phyloP scores from a whole-genome alignment of 30 jellyfish, hydroid and myxozoan species.

The Cassiopea andromeda region DNA sequence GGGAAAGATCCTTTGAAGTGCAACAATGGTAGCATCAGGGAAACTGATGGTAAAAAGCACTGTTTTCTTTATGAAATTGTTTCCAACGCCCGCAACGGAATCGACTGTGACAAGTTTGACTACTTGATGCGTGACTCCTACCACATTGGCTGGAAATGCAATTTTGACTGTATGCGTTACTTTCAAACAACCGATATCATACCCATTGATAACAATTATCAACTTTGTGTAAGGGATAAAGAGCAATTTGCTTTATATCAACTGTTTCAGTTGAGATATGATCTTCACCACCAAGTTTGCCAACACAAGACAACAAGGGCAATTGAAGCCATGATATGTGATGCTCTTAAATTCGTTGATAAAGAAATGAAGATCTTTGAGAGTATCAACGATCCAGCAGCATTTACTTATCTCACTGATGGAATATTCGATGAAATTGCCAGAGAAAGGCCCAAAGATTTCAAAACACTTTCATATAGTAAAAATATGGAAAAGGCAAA shows the following conservation, averaged over 20 bases:
- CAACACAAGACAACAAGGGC: constrained; percentile 76
- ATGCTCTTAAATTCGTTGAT: constrained; percentile 76
- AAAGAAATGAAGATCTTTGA: constrained; percentile 40
- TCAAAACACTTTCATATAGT: constrained; percentile 24
- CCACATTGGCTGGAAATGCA: constrained; percentile 59
- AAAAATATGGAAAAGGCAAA: constrained; percentile 35
- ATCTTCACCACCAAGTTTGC: constrained; percentile 78
- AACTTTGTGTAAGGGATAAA: constrained; percentile 74
- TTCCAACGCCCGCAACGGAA: constrained; percentile 72
- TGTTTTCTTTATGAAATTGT: constrained; percentile 85
- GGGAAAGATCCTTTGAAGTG: constrained; percentile 71
- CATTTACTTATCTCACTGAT: constrained; percentile 73
- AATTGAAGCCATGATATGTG: constrained; percentile 74
- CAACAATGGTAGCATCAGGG: constrained; percentile 29
- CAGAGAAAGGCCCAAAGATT: too few species aligned
- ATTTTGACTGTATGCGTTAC: constrained; percentile 70
- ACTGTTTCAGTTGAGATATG: constrained; percentile 81
- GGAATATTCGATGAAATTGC: constrained; percentile 64
- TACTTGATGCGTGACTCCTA: constrained; percentile 80
- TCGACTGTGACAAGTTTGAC: constrained; percentile 87
- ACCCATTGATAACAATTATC: constrained; percentile 66
- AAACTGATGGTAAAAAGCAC: constrained; percentile 20
- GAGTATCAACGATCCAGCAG: constrained; percentile 48
- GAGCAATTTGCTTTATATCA: constrained; percentile 67
- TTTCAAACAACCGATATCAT: constrained; percentile 62